phyloP scores from a whole-genome alignment of 2,888 invertebrate species.

The Stegana nigrithorax region DNA sequence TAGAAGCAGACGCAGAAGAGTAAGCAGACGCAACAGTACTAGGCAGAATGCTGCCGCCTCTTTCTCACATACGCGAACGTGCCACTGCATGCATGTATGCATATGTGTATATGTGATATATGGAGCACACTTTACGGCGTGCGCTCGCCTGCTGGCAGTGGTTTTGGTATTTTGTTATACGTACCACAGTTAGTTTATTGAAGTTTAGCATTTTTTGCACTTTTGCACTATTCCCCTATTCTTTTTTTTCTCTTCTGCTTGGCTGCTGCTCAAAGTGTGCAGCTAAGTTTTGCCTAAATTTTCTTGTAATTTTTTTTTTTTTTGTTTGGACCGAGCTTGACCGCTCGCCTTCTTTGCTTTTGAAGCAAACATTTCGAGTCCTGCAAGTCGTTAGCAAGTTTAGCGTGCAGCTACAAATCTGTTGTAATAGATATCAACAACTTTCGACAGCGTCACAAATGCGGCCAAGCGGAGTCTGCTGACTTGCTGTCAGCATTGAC shows the following conservation, averaged over 20 bases:
- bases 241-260: neutral
- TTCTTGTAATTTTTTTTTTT: slow-evolving; percentile 30
- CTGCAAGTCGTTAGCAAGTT: slow-evolving; percentile 42
- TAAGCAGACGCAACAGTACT: too few relatives aligned
- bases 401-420: slow-evolving; percentile 52
- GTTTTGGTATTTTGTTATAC: neutral
- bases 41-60: too few relatives aligned
- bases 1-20: too few relatives aligned
- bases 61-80: too few relatives aligned
- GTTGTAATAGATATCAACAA: slow-evolving; percentile 59
- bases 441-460: too few relatives aligned
- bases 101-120: too few relatives aligned
- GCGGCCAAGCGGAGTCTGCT: too few relatives aligned
- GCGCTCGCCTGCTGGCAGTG: neutral
- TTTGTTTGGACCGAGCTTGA: neutral
- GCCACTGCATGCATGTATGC: neutral
- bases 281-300: neutral
- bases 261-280: neutral
- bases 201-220: neutral
- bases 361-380: slow-evolving; percentile 35
- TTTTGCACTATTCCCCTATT: neutral
- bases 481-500: neutral
- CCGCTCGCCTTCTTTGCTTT: too few relatives aligned
- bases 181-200: slow-evolving; percentile 5
- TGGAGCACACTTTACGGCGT: too few relatives aligned